Base-by-base conservation (phyloP, 1,140 invertebrate genomes). In the Zelostemma sp. region DNA sequence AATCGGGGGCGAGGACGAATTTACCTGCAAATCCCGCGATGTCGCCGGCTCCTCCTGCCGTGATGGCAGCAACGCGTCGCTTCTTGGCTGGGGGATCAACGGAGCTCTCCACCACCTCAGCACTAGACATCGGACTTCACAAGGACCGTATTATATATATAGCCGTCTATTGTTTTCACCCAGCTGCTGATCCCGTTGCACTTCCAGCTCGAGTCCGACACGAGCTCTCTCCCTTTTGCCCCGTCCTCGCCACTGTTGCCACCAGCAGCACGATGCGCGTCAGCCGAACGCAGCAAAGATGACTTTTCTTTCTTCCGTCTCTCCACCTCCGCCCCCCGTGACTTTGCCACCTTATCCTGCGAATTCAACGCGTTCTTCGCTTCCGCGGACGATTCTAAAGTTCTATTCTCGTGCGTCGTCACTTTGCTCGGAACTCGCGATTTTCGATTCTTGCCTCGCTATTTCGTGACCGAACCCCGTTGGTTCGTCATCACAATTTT, bases 61-160 rank as follows among this genome's bases (percentile, higher is more conserved):
- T 85, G 73, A 78, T 77, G 77, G 80, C 82, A 84, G 88, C 87
- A 82, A 90, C 84, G 89, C 92, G 92, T 89, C 92, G 92, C 88
- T 93, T 93, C 89, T 93, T 94, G 85, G 91, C 89, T 89, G 92
- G 92, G 88, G 92, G 91, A 89, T 93, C 92, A 89, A 92, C 90
- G 89, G 91, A 92, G 89, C 90, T 92, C 87, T 91, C 90, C 88
- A 88, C 88, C 88, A 91, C 90, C 89, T 91, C 91, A 92, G 90
- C 91, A 92, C 91, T 92, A 92, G 91, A 93, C 92, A 93, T 93
- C 91, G 91, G 91, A 91, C 90, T 81, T 80, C 72, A 82, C 75
- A 77, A 78, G 69, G 70, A 73, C 82, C 76, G 76, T 80, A 80
- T 80, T 80, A 75, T 75, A 76, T 61, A 33, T 58, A 61, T 69